Percentiles rank a stretch among this genome's conserved stretches.
phyloP scores from a whole-genome alignment of 2,797 vertebrate genomes.

The Chrysocyon brachyurus region DNA sequence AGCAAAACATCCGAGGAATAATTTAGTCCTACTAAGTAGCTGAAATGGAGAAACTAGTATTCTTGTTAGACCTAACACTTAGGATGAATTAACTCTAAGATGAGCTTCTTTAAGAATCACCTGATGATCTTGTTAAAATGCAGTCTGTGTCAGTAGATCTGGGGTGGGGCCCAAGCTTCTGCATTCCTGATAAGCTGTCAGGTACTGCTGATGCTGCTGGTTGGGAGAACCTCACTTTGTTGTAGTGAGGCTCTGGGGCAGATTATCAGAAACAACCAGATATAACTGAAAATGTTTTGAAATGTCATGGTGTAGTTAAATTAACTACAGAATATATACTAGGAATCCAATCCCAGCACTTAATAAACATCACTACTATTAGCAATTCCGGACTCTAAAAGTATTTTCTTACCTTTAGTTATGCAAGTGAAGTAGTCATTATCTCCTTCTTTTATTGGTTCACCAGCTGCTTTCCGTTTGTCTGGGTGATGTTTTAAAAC shows the following conservation, averaged over 20 bases:
- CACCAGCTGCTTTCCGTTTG: constrained; percentile 98
- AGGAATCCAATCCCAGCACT: constrained; percentile 15
- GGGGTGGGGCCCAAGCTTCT: not conserved
- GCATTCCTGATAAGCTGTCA: not conserved
- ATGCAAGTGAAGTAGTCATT: constrained; percentile 96
- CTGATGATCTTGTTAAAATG: not conserved
- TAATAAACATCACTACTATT: not conserved
- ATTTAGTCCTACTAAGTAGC: not conserved
- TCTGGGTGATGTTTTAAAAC: constrained; percentile 99
- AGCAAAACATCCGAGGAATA: constrained; percentile 4
- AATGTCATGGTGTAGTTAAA: not conserved
- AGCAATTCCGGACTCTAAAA: constrained; percentile 27
- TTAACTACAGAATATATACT: not conserved
- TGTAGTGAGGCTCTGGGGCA: not conserved
- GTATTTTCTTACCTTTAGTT: constrained; percentile 90
- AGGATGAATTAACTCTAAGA: not conserved
- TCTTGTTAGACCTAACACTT: not conserved
- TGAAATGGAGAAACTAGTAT: constrained; percentile 6
- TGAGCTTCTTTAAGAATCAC: not conserved
- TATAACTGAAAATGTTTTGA: not conserved
- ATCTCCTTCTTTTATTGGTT: constrained; percentile 97
- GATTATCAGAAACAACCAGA: constrained; percentile 36
- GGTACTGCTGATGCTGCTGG: not conserved
- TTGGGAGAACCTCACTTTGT: not conserved
- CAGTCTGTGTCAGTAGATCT: not conserved